Conservation (phyloP, 2,797 vertebrate genomes). For the Paguma larvata region DNA sequence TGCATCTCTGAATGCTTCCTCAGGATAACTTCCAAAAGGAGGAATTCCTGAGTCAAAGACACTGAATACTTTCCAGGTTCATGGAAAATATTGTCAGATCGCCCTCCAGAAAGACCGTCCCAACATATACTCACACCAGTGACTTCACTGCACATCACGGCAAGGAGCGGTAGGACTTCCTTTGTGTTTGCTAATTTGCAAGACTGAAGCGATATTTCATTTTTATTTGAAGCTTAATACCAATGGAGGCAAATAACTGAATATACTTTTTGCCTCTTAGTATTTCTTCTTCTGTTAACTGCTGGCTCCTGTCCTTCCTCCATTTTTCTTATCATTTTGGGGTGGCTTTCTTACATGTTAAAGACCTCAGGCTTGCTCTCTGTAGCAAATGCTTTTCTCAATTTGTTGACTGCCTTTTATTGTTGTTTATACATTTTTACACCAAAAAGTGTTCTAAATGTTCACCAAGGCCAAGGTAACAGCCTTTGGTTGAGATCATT, state of each 20-base stretch:
- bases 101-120: background rate
- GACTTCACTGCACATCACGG: background rate
- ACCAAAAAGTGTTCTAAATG: slow-evolving; percentile 39
- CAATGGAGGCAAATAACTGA: background rate
- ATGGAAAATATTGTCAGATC: background rate
- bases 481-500: slow-evolving; percentile 46
- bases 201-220: background rate
- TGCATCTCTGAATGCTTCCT: slow-evolving; percentile 59
- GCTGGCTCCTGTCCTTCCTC: background rate
- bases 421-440: slow-evolving; percentile 19
- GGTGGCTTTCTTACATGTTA: background rate
- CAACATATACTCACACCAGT: too few species aligned
- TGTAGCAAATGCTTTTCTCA: slow-evolving; percentile 19
- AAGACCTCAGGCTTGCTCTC: slow-evolving; percentile 4
- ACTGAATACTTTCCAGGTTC: slow-evolving; percentile 63
- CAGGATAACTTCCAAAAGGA: slow-evolving; percentile 65
- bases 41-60: slow-evolving; percentile 56
- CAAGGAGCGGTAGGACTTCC: background rate
- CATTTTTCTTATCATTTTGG: slow-evolving; percentile 33
- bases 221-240: slow-evolving; percentile 15
- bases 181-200: background rate
- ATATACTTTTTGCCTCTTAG: background rate
- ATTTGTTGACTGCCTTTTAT: slow-evolving; percentile 23
- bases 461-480: slow-evolving; percentile 20
- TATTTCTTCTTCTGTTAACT: slow-evolving; percentile 2